Percentiles rank a stretch among this genome's conserved stretches.
These are phyloP conservation scores for Neodontobutis hainanensis DNA, from an alignment of 2,113 vertebrate species.

Conservation along the genomic window DNA sequence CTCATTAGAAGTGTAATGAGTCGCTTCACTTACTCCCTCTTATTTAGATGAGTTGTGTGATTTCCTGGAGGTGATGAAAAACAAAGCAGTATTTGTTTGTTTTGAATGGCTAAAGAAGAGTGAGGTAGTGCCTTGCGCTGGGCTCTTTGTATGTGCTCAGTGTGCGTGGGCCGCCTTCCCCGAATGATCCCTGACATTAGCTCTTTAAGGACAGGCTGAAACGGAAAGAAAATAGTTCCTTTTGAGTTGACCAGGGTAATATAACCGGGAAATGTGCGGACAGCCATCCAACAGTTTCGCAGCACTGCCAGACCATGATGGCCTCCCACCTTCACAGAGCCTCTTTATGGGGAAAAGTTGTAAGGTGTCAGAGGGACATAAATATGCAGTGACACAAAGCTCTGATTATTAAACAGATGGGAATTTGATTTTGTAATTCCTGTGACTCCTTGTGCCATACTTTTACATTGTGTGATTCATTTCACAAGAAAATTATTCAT, in stretches of 20 bases:
- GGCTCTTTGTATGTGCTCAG: slow-evolving; percentile 6
- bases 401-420: slow-evolving; percentile 49
- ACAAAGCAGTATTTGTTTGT: slow-evolving; percentile 3
- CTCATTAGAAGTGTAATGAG: not conserved
- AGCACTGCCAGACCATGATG: slow-evolving; percentile 23
- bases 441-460: slow-evolving; percentile 13
- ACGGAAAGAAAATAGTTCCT: slow-evolving; percentile 41
- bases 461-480: slow-evolving; percentile 30
- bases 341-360: slow-evolving; percentile 34
- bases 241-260: slow-evolving; percentile 30
- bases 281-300: slow-evolving; percentile 28
- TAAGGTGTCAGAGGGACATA: slow-evolving; percentile 24
- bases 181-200: slow-evolving; percentile 55
- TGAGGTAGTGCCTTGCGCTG: slow-evolving; percentile 2
- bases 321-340: slow-evolving; percentile 26
- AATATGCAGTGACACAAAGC: slow-evolving; percentile 20
- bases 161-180: slow-evolving; percentile 10
- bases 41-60: not conserved
- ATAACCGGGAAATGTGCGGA: slow-evolving; percentile 44
- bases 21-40: slow-evolving; percentile 1
- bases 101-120: slow-evolving; percentile 18
- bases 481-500: slow-evolving; percentile 37
- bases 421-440: slow-evolving; percentile 54
- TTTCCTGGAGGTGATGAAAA: slow-evolving; percentile 9
- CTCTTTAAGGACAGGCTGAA: slow-evolving; percentile 36